A percentile compares a stretch with the other conserved stretches of the same genome.
Evolutionary conservation across 2,113 vertebrate genomes (phyloP).

Genomic region (Xenopus laevis): DNA sequence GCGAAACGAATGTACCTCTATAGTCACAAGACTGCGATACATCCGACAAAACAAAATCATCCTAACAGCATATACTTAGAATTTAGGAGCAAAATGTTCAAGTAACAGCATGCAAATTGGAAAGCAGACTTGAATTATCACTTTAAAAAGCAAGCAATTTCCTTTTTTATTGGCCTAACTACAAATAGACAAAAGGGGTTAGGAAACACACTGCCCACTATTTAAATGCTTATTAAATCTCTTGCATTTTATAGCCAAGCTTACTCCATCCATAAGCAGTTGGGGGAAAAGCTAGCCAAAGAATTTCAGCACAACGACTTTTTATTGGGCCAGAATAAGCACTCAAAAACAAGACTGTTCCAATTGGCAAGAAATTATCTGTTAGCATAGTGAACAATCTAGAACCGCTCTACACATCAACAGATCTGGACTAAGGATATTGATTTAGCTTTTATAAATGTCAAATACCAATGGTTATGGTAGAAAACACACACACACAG

Average conservation of each 20-base stretch:
- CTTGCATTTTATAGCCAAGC: background rate
- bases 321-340: too few relatives aligned
- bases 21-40: too few relatives aligned
- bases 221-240: background rate
- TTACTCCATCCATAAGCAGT: background rate
- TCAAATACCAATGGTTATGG: constrained; percentile 49
- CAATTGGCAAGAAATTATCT: too few relatives aligned
- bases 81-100: background rate
- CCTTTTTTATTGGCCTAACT: background rate
- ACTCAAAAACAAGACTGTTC: background rate
- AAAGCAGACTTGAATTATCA: background rate
- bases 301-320: too few relatives aligned
- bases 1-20: too few relatives aligned
- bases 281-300: background rate
- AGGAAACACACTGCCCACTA: background rate
- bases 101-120: background rate
- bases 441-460: constrained; percentile 46
- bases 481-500: background rate
- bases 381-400: constrained; percentile 9
- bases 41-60: too few relatives aligned
- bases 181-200: background rate
- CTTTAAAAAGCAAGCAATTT: background rate
- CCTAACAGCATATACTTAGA: background rate
- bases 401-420: constrained; percentile 12
- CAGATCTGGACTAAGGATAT: constrained; percentile 26